phyloP scores from a whole-genome alignment of 2,113 vertebrate genomes.

The Cochlearius cochlearius region DNA sequence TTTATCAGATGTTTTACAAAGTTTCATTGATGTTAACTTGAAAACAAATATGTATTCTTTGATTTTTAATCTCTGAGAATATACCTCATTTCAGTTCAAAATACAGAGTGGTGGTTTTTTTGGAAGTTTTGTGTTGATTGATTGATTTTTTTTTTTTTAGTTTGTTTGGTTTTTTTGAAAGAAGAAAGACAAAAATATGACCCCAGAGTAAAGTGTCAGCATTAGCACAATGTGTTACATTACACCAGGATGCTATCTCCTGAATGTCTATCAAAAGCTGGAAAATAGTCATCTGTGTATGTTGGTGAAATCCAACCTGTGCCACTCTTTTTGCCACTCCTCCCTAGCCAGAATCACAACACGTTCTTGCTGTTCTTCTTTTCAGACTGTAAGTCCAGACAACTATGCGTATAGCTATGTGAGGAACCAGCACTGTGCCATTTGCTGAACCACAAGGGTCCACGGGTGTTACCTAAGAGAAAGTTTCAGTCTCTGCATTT shows the following conservation, averaged over 20 bases:
- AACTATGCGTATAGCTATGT: background rate
- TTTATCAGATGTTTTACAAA: background rate
- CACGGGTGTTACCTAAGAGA: background rate
- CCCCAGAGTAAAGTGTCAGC: rapidly evolving
- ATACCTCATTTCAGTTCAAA: background rate
- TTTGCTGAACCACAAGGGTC: background rate
- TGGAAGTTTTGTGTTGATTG: background rate
- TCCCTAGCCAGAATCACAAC: background rate
- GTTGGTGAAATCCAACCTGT: background rate
- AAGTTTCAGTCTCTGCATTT: background rate
- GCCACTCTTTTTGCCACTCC: background rate
- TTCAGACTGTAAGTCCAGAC: background rate
- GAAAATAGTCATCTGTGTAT: background rate
- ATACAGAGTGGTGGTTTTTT: background rate
- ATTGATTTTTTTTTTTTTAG: background rate
- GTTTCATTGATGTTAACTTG: background rate
- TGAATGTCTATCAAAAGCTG: background rate
- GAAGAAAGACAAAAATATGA: background rate
- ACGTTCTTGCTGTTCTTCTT: background rate
- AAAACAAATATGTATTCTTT: background rate
- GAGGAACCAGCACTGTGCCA: background rate
- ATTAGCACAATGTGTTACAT: background rate
- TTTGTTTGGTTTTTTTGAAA: background rate
- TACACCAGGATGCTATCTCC: background rate
- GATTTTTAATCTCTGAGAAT: background rate